Base-by-base conservation (phyloP, 2,113 vertebrate genomes). In the Bombycilla garrulus region DNA sequence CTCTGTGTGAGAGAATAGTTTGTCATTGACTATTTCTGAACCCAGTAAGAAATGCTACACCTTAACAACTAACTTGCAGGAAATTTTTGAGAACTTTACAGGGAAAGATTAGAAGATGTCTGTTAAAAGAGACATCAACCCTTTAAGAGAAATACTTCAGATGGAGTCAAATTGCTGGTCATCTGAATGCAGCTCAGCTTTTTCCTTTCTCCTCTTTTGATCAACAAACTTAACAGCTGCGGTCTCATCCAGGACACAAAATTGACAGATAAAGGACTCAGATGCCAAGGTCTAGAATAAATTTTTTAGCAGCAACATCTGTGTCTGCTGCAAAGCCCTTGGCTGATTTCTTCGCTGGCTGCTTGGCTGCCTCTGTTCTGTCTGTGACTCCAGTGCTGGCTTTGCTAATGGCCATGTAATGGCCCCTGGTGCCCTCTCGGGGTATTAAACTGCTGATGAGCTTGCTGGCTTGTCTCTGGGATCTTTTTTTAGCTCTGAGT, bases 221-320 rank as follows among this genome's bases (percentile, higher is more conserved):
- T 96, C 15, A 89, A 20, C 8, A 66, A 83, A 95, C 42, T 78
- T 90, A 96, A 83, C 81, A 97, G 88, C 93, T 98, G 95, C 77
- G 61, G 36, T 77, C 38, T 94, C 64, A 88, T 53, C 60, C 53
- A 94, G 47, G 87, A 87, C 54, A 72, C 57, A 53, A 24, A 50
- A 97, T 33, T 97, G 90, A 96, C 91, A 96, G 93, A 96, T 82
- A 97, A 95, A 88, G 78, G 78, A 86, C 83, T 92, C 64, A 77
- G 79, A 94, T 93, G 90, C 94, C 96, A 97, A 96, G 53, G 66
- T 91, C 74, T 90, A 81, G 74, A 93, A 98, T 97, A 95, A 96
- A 97, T 96, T 93, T 97, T 97, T 97, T 96, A 98, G 79, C 95
- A 94, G 95, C 90, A 97, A 97, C 97, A 98, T 98, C 97, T 98